Percentiles rank a stretch among this genome's conserved stretches.
phyloP scores from a whole-genome alignment of 2,113 vertebrate species.

The Hiodon tergisus region DNA sequence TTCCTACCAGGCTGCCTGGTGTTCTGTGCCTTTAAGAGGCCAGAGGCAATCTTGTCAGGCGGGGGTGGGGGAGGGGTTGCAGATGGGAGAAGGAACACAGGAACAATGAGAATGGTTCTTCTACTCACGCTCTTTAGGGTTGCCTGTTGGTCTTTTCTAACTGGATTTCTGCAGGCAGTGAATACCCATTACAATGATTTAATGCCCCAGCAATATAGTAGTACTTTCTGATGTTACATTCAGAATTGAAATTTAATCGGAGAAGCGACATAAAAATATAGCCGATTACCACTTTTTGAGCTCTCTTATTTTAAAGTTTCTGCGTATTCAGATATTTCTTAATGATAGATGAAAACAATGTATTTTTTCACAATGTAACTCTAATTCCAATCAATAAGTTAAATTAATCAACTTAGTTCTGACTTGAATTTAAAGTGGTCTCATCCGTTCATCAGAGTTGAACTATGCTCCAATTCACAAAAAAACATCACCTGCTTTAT shows the following conservation, averaged over 20 bases:
- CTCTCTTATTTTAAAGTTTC: not conserved
- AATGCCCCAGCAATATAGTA: no score
- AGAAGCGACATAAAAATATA: no score
- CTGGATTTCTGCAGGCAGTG: not conserved
- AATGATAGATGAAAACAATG: no score
- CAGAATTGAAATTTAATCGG: no score
- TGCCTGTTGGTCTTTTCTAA: constrained; percentile 24
- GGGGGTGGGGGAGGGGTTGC: constrained; percentile 47
- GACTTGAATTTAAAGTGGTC: not conserved
- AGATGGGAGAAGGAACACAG: constrained; percentile 42
- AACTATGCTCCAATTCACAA: not conserved
- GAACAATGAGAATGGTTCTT: constrained; percentile 60
- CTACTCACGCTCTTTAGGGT: constrained; percentile 3
- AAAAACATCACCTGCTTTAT: no score
- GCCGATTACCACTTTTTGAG: not conserved
- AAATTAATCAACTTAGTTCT: not conserved
- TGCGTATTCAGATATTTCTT: no score
- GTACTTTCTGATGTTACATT: no score
- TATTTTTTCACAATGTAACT: no score
- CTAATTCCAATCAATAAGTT: no score
- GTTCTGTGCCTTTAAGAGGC: constrained; percentile 54
- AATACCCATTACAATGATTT: not conserved
- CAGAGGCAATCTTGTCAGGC: constrained; percentile 45
- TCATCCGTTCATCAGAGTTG: not conserved
- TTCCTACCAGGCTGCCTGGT: constrained; percentile 28